These are phyloP conservation scores for Adelges cooleyi DNA, from an alignment of 1,140 invertebrate species.

Conservation along the genomic window DNA sequence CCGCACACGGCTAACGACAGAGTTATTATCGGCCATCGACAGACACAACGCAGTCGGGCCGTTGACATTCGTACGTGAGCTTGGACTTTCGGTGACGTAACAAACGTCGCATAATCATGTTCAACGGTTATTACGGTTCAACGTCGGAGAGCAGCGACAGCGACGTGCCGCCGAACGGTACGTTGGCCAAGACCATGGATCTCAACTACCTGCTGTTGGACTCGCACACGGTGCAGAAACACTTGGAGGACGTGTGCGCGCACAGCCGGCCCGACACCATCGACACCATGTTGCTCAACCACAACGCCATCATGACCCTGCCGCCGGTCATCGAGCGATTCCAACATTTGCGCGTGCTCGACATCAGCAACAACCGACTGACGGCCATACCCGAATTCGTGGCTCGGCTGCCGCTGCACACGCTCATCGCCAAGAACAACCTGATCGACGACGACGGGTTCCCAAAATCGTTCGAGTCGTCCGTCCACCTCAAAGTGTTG, in stretches of 20 bases:
- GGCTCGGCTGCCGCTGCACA: conserved; percentile 56
- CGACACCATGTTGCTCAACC: conserved; percentile 57
- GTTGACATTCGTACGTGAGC: too few relatives aligned
- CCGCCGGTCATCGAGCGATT: conserved; percentile 49
- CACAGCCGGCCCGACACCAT: conserved; percentile 48
- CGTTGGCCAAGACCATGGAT: conserved; percentile 51
- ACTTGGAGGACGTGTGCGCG: conserved; percentile 39
- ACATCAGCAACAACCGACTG: conserved; percentile 80
- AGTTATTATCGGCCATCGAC: too few relatives aligned
- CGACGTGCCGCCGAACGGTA: conserved; percentile 44
- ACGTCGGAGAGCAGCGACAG: conserved; percentile 67
- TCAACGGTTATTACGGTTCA: conserved; percentile 25
- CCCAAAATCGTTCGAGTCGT: conserved; percentile 66
- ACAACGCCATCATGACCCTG: conserved; percentile 51
- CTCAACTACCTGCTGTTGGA: conserved; percentile 55
- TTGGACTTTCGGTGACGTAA: too few relatives aligned
- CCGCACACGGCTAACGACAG: too few relatives aligned
- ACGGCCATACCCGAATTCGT: conserved; percentile 61
- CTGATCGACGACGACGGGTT: conserved; percentile 63
- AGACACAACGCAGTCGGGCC: too few relatives aligned
- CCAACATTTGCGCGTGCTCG: conserved; percentile 57
- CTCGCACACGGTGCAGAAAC: conserved; percentile 44
- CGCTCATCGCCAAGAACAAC: conserved; percentile 81
- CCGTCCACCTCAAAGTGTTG: conserved; percentile 57
- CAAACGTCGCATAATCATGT: conserved; percentile 1